Conservation (phyloP, 2,888 invertebrate genomes). For the Lepidochitona cinerea region DNA sequence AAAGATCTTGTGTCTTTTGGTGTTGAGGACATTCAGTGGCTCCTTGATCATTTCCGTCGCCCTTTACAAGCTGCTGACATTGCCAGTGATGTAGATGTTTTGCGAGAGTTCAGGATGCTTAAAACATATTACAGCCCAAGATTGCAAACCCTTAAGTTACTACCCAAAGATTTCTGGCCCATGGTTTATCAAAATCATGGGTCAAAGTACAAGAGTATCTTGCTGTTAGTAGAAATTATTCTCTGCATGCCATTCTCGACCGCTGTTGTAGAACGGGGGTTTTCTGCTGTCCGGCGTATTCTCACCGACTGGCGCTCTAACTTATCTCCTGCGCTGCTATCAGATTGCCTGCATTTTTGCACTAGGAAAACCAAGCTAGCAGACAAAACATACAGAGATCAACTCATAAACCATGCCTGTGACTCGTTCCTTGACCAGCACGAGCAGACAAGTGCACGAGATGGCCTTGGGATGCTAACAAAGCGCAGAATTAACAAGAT, state of each 20-base stretch:
- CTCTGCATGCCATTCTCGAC: slow-evolving; percentile 2
- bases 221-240: neutral
- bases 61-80: neutral
- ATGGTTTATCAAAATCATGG: neutral
- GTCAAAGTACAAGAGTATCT: neutral
- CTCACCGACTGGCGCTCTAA: neutral
- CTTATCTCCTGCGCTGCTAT: neutral
- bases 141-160: neutral
- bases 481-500: neutral
- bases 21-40: neutral
- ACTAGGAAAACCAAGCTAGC: neutral
- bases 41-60: neutral
- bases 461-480: neutral
- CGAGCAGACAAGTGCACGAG: neutral
- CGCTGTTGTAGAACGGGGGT: neutral
- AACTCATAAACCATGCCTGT: neutral
- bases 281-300: neutral
- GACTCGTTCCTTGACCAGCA: neutral
- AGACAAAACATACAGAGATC: neutral
- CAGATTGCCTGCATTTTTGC: neutral
- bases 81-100: neutral
- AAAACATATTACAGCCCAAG: neutral
- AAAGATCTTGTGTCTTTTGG: neutral
- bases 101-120: neutral
- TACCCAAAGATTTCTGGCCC: neutral